Conservation (phyloP, 2,888 invertebrate genomes). For the Synergus itoensis region DNA sequence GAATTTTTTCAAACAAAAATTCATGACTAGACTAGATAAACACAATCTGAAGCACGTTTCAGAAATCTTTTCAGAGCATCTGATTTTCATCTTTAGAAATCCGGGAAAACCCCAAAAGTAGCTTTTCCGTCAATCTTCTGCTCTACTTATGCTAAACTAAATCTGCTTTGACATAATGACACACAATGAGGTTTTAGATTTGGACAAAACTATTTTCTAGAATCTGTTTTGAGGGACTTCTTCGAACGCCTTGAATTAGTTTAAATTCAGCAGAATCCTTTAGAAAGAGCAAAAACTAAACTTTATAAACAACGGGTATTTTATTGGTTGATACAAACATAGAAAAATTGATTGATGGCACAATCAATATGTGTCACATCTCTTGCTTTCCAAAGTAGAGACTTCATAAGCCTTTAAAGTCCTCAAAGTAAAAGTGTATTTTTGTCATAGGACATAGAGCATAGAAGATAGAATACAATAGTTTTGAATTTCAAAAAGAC, state of each 20-base stretch:
- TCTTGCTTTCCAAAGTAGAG: background rate
- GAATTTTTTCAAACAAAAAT: background rate
- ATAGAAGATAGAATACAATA: background rate
- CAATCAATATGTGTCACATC: background rate
- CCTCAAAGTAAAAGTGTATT: background rate
- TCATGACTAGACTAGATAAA: slow-evolving; percentile 1
- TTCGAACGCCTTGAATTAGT: background rate
- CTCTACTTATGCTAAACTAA: background rate
- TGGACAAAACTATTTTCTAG: background rate
- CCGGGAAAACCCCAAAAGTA: background rate
- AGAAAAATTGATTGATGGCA: background rate
- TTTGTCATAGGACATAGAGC: background rate
- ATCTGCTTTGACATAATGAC: background rate
- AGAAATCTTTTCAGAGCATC: slow-evolving; percentile 1
- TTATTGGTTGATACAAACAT: too few species aligned
- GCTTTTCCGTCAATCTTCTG: background rate
- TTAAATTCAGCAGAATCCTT: background rate
- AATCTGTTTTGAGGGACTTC: background rate
- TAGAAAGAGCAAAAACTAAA: background rate
- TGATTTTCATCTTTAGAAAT: background rate
- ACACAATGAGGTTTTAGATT: background rate
- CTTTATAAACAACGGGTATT: too few species aligned
- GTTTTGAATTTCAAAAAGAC: slow-evolving; percentile 14
- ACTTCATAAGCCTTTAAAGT: background rate
- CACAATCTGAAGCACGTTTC: slow-evolving; percentile 26